Evolutionary conservation across 2,888 invertebrate species (phyloP).

Genomic region (Salticus scenicus): DNA sequence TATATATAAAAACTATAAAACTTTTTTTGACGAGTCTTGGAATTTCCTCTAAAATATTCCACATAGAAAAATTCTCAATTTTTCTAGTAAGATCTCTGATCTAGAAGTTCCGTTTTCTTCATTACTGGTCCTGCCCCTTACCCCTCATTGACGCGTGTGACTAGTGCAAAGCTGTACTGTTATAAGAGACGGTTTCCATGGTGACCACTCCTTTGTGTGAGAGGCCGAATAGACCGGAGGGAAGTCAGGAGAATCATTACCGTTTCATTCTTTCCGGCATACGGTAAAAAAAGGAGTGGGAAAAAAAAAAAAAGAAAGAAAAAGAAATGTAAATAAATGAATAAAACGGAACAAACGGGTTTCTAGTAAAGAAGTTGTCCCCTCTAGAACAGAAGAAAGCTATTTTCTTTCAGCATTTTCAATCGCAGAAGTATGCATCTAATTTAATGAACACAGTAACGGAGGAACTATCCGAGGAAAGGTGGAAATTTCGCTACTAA

Average conservation of each 20-base stretch:
- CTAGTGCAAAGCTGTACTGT: conserved; percentile 38
- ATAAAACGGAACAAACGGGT: conserved; percentile 44
- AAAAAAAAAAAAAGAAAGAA: conserved; percentile 31
- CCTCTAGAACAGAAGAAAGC: conserved; percentile 5
- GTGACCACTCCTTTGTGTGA: conserved; percentile 48
- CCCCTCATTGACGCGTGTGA: conserved; percentile 47
- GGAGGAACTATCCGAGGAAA: too few relatives aligned
- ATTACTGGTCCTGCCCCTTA: conserved; percentile 29
- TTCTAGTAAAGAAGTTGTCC: conserved; percentile 28
- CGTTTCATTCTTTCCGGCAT: conserved; percentile 59
- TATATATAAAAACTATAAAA: background rate
- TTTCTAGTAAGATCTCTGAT: background rate
- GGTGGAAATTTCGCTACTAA: too few relatives aligned
- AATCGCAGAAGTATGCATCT: background rate
- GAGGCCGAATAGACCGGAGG: conserved; percentile 45
- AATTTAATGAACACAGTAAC: background rate
- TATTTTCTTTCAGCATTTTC: background rate
- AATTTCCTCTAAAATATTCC: background rate
- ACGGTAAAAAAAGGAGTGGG: background rate
- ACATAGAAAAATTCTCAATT: background rate
- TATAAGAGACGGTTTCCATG: conserved; percentile 52
- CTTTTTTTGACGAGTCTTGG: background rate
- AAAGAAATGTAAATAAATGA: conserved; percentile 49
- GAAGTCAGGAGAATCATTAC: conserved; percentile 65
- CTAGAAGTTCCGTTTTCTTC: conserved; percentile 41